A percentile compares a stretch with the other conserved stretches of the same genome.
Evolutionary conservation across 1,140 invertebrate genomes (phyloP).

Genomic region (Calosoma granatense): DNA sequence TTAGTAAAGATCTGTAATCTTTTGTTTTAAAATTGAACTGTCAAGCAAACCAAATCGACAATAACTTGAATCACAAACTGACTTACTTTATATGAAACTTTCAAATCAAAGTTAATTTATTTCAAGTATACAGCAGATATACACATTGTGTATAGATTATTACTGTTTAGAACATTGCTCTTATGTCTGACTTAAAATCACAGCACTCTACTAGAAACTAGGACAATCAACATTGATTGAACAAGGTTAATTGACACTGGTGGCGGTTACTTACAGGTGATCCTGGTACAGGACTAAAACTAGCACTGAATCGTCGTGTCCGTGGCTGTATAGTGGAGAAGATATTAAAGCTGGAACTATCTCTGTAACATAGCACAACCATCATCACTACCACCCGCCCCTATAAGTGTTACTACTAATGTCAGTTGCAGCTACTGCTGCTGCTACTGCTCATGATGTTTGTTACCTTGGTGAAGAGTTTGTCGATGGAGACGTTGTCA

Average conservation of each 20-base stretch:
- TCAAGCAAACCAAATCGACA: too few species aligned
- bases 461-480: conserved; percentile 37
- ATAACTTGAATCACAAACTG: too few species aligned
- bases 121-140: too few species aligned
- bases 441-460: conserved; percentile 15
- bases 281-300: conserved; percentile 57
- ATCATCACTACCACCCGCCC: conserved; percentile 20
- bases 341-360: conserved; percentile 43
- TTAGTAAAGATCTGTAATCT: too few species aligned
- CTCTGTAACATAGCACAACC: conserved; percentile 16
- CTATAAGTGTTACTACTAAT: conserved; percentile 18
- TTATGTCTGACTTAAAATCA: too few species aligned
- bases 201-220: too few species aligned
- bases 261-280: conserved; percentile 39
- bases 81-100: too few species aligned
- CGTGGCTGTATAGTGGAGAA: conserved; percentile 45
- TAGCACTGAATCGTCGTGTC: conserved; percentile 71
- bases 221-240: conserved; percentile 12
- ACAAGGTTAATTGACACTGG: conserved; percentile 11
- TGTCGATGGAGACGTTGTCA: conserved; percentile 36
- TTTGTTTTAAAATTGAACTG: too few species aligned
- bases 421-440: conserved; percentile 18
- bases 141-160: too few species aligned
- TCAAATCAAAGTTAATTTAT: too few species aligned
- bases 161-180: too few species aligned